phyloP scores from a whole-genome alignment of 53 echinoderm and acorn worm genomes.

The Crossaster papposus region DNA sequence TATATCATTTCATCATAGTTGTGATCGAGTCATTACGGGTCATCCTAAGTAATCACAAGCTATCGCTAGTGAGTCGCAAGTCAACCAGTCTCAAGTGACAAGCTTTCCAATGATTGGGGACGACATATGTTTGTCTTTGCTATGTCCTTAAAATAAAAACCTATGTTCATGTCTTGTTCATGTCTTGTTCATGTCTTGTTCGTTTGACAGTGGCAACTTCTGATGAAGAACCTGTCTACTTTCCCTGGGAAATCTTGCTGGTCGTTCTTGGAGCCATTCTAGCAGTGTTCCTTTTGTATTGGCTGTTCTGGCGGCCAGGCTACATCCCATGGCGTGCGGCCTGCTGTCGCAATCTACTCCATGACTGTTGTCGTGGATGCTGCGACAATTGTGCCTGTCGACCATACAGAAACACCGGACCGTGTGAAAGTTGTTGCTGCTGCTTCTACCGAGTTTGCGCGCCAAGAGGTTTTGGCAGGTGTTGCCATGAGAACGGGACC shows the following conservation, averaged over 20 bases:
- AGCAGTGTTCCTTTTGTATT: slow-evolving; percentile 52
- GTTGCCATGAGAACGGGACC: neutral
- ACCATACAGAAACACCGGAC: neutral
- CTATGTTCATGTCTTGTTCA: too few species aligned
- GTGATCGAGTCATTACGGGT: neutral
- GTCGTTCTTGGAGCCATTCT: slow-evolving; percentile 47
- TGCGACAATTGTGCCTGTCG: slow-evolving; percentile 24
- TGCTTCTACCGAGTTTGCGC: neutral
- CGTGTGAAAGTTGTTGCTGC: slow-evolving; percentile 14
- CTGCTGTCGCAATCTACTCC: slow-evolving; percentile 67
- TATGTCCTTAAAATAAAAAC: too few species aligned
- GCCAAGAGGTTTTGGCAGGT: slow-evolving; percentile 21
- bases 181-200: too few species aligned
- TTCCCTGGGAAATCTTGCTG: slow-evolving; percentile 49
- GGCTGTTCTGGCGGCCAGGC: slow-evolving; percentile 77
- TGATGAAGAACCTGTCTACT: slow-evolving; percentile 10
- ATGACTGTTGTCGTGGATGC: slow-evolving; percentile 44
- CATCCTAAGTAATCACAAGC: too few species aligned
- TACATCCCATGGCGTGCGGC: slow-evolving; percentile 70
- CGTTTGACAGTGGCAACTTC: neutral
- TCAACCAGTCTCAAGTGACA: too few species aligned
- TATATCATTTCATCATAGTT: neutral
- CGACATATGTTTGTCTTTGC: too few species aligned
- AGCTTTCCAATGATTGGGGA: too few species aligned
- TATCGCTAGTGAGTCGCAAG: neutral